phyloP scores from a whole-genome alignment of 1,140 invertebrate species.

The Magallana gigas region DNA sequence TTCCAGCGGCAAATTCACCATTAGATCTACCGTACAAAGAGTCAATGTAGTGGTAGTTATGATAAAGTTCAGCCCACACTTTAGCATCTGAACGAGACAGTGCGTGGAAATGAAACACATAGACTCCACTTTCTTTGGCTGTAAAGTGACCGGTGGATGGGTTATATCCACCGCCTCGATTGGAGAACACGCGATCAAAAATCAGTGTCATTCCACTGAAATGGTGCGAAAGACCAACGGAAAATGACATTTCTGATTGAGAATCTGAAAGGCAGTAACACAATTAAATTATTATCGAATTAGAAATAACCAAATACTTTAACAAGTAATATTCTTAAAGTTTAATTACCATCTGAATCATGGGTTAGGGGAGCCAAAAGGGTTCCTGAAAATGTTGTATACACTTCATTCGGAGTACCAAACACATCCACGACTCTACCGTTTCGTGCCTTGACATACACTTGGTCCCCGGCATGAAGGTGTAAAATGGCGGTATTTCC shows the following conservation, averaged over 20 bases:
- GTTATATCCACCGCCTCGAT: constrained; percentile 40
- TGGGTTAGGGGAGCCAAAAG: constrained; percentile 34
- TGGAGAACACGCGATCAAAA: constrained; percentile 48
- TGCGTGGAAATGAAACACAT: constrained; percentile 63
- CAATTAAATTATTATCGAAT: no score
- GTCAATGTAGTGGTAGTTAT: constrained; percentile 59
- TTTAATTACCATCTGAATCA: neutral
- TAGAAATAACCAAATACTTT: no score
- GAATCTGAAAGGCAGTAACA: neutral
- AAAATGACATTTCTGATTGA: constrained; percentile 49
- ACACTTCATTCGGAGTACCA: constrained; percentile 47
- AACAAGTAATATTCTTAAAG: no score
- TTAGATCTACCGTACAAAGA: constrained; percentile 56
- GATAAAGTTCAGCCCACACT: constrained; percentile 60
- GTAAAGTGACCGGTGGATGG: constrained; percentile 40
- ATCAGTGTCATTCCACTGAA: constrained; percentile 8
- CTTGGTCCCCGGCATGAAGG: constrained; percentile 37
- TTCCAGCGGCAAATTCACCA: constrained; percentile 54
- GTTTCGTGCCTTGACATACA: constrained; percentile 38
- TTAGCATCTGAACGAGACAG: constrained; percentile 38
- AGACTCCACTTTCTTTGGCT: constrained; percentile 49
- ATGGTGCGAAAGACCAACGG: constrained; percentile 49
- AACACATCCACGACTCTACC: constrained; percentile 40
- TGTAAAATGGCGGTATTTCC: constrained; percentile 52
- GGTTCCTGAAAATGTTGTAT: constrained; percentile 50